phyloP scores from a whole-genome alignment of 2,888 invertebrate species.

The Cantharis rustica region DNA sequence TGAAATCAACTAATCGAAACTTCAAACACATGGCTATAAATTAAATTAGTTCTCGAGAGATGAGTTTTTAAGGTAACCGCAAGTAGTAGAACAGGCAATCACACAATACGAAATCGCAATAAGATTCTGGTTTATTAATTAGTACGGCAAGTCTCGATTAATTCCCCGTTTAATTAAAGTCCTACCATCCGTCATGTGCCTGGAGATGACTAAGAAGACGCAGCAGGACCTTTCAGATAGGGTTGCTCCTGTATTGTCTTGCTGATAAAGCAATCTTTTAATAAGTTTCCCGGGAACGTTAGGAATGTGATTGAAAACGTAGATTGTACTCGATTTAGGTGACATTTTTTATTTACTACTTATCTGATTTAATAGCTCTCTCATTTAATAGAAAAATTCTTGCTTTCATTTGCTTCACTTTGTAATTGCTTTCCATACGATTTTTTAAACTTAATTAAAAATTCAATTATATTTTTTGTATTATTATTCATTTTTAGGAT shows the following conservation, averaged over 20 bases:
- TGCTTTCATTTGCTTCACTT: neutral
- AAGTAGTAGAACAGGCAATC: slow-evolving; percentile 24
- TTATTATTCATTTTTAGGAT: no score
- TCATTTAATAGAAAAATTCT: neutral
- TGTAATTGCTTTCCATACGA: neutral
- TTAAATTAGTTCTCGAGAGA: slow-evolving; percentile 23
- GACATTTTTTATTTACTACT: slow-evolving; percentile 43
- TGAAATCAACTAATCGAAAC: neutral
- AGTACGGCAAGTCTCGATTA: slow-evolving; percentile 48
- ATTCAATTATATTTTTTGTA: no score
- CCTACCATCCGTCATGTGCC: slow-evolving; percentile 49
- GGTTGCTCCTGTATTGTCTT: slow-evolving; percentile 47
- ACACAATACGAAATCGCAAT: slow-evolving; percentile 33
- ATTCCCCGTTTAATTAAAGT: slow-evolving; percentile 52
- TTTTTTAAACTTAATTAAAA: neutral
- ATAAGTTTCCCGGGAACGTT: slow-evolving; percentile 47
- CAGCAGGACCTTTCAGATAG: slow-evolving; percentile 33
- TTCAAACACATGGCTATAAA: slow-evolving; percentile 7
- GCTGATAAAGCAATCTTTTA: slow-evolving; percentile 54
- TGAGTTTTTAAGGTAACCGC: slow-evolving; percentile 25
- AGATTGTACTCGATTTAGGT: slow-evolving; percentile 28
- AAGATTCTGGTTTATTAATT: slow-evolving; percentile 52
- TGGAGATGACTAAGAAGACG: slow-evolving; percentile 37
- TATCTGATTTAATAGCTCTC: neutral
- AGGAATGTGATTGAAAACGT: slow-evolving; percentile 46